Conservation (phyloP, 2,113 vertebrate genomes). For the Chionodraco myersi region DNA sequence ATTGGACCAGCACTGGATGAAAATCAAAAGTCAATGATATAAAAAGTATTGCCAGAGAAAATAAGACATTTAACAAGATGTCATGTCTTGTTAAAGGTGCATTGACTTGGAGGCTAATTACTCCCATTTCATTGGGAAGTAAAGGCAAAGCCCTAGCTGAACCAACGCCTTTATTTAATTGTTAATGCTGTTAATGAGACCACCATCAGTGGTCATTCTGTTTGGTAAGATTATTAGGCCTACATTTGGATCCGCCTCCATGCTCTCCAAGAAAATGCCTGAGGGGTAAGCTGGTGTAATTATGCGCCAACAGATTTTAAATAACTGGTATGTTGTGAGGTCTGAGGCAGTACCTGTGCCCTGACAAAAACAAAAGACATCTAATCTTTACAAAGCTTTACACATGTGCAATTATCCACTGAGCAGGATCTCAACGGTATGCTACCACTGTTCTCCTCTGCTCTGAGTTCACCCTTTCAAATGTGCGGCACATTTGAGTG, state of each 20-base stretch:
- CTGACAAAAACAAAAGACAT: conserved; percentile 19
- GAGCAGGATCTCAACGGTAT: conserved; percentile 11
- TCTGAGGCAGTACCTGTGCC: background rate
- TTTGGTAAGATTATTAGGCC: conserved; percentile 33
- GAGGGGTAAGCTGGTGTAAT: conserved; percentile 25
- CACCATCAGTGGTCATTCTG: conserved; percentile 13
- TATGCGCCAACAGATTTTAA: conserved; percentile 14
- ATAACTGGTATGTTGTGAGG: conserved; percentile 27
- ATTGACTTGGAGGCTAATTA: background rate
- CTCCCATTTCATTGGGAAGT: background rate
- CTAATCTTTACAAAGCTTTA: conserved; percentile 26
- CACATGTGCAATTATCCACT: conserved; percentile 24
- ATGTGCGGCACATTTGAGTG: conserved; percentile 23
- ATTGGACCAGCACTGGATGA: background rate
- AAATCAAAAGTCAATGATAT: too few relatives aligned
- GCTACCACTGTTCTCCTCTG: background rate
- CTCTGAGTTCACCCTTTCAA: conserved; percentile 27
- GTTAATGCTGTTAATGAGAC: conserved; percentile 28
- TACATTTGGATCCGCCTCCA: conserved; percentile 25
- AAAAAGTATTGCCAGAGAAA: background rate
- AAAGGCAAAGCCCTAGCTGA: conserved; percentile 13
- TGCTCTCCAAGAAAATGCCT: conserved; percentile 9
- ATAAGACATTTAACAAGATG: background rate
- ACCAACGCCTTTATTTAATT: background rate
- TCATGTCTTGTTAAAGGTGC: background rate